Percentiles rank a stretch among this genome's conserved stretches.
These are phyloP conservation scores for Pandemis corylana DNA, from an alignment of 2,888 invertebrate genomes.

Conservation along the genomic window DNA sequence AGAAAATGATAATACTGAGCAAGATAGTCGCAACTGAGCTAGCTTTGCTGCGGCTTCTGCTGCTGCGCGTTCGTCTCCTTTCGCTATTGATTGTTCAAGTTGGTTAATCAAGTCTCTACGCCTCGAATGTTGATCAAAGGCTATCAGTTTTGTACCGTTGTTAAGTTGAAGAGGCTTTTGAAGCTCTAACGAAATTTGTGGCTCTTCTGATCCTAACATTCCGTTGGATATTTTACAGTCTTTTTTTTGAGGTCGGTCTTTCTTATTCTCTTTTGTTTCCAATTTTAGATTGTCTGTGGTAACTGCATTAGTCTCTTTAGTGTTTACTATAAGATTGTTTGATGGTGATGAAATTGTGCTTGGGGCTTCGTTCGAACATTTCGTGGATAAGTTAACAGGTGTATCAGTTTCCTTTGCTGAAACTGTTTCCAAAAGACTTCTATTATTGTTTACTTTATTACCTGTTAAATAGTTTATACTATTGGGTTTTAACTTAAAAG, in stretches of 20 bases:
- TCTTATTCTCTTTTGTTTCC: not conserved
- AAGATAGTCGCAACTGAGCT: conserved; percentile 90
- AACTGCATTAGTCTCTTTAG: conserved; percentile 3
- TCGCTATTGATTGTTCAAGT: conserved; percentile 91
- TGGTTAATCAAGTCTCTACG: conserved; percentile 85
- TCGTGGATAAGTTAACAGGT: not conserved
- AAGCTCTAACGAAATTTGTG: not conserved
- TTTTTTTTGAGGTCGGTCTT: not conserved
- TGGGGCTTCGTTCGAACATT: not conserved
- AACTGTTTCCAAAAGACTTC: not conserved
- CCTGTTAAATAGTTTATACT: not conserved
- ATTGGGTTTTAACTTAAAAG: conserved; percentile 26
- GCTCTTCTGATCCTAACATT: conserved; percentile 4
- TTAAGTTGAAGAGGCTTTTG: conserved; percentile 15
- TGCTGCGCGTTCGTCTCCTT: conserved; percentile 90
- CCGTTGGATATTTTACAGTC: not conserved
- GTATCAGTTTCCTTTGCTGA: not conserved
- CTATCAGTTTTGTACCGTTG: conserved; percentile 43
- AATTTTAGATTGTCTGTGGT: conserved; percentile 1
- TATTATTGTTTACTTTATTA: conserved; percentile 6
- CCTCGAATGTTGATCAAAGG: conserved; percentile 62
- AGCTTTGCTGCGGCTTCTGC: conserved; percentile 91
- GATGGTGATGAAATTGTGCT: not conserved
- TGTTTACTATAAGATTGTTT: conserved; percentile 1
- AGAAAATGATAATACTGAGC: conserved; percentile 85